phyloP scores from a whole-genome alignment of 2,797 vertebrate genomes.

The Arnoldichthys spilopterus region DNA sequence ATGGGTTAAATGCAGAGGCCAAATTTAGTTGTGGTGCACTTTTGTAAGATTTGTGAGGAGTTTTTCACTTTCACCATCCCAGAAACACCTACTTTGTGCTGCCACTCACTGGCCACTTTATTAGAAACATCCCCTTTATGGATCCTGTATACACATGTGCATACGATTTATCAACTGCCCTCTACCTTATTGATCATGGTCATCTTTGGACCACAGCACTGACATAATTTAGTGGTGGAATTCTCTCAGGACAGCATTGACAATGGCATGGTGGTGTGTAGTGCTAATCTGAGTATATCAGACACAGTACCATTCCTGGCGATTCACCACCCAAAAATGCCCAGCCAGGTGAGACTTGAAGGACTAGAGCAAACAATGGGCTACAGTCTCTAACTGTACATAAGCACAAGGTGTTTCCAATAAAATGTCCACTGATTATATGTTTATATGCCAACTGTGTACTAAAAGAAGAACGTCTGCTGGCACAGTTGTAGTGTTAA shows the following conservation, averaged over 20 bases:
- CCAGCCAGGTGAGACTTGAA: background rate
- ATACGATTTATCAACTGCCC: background rate
- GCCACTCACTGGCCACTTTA: background rate
- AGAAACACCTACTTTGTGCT: background rate
- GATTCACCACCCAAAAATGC: background rate
- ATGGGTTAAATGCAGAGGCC: too few relatives aligned
- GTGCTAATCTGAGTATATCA: background rate
- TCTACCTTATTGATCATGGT: background rate
- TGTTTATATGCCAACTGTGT: too few relatives aligned
- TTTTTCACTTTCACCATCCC: too few relatives aligned
- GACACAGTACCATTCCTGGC: background rate
- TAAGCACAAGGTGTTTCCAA: background rate
- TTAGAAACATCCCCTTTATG: background rate
- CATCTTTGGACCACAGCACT: background rate
- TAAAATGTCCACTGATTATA: background rate
- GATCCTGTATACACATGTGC: background rate
- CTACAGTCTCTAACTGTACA: background rate
- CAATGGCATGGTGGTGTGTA: background rate
- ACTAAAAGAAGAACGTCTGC: background rate
- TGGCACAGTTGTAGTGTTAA: background rate
- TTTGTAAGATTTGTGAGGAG: too few relatives aligned
- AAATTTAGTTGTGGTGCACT: too few relatives aligned
- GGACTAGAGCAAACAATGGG: background rate
- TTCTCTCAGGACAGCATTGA: background rate
- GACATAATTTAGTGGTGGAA: background rate